A percentile compares a stretch with the other conserved stretches of the same genome.
These are phyloP conservation scores for Noctilio leporinus DNA, from an alignment of 2,113 vertebrate genomes.

Conservation along the genomic window DNA sequence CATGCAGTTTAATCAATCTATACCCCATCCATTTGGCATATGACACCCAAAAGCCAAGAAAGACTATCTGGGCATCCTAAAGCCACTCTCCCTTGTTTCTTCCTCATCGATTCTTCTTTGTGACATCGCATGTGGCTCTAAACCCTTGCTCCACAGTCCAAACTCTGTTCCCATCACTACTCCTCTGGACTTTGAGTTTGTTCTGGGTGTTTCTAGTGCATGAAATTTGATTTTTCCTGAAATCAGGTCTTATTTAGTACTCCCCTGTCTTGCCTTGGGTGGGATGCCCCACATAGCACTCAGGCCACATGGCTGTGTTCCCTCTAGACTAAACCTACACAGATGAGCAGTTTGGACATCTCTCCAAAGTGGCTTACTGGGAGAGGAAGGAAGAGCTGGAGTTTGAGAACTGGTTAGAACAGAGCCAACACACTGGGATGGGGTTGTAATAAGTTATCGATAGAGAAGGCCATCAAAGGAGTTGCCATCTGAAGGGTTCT, in stretches of 20 bases:
- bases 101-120: not conserved
- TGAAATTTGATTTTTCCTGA: not conserved
- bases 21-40: not conserved
- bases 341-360: not conserved
- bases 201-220: not conserved
- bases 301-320: not conserved
- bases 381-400: not conserved
- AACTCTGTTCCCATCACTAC: not conserved
- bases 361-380: not conserved
- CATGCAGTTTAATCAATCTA: not conserved
- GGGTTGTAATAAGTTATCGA: not conserved
- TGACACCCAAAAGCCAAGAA: not conserved
- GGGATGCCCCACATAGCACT: not conserved
- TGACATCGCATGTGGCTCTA: not conserved
- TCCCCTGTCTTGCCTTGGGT: not conserved
- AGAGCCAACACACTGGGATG: not conserved
- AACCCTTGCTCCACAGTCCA: not conserved
- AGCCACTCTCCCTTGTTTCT: not conserved
- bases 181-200: not conserved
- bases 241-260: not conserved
- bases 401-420: not conserved
- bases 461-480: not conserved
- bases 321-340: not conserved
- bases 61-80: not conserved
- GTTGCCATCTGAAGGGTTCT: not conserved